Percentiles rank a stretch among this genome's conserved stretches.
These are phyloP conservation scores for Nasonia giraulti DNA, from an alignment of 1,140 invertebrate species.

Conservation along the genomic window DNA sequence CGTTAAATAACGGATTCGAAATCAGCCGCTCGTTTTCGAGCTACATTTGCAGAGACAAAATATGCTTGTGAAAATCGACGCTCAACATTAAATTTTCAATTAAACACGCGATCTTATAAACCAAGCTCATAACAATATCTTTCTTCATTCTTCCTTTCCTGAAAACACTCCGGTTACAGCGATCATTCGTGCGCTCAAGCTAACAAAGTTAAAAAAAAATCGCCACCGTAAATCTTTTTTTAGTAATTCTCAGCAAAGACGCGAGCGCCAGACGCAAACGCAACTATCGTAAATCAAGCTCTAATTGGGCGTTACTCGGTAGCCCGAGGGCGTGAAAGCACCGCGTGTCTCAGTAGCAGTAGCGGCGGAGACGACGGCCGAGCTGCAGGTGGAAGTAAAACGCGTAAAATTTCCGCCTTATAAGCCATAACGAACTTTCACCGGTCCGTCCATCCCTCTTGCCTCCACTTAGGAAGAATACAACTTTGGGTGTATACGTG, in stretches of 20 bases:
- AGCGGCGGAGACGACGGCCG: no score
- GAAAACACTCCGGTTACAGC: not conserved
- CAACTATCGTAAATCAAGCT: conserved; percentile 39
- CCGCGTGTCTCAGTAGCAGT: not conserved
- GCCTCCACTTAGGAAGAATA: not conserved
- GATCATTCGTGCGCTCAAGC: not conserved
- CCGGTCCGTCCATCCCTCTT: not conserved
- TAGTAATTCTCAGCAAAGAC: not conserved
- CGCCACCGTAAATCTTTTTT: conserved; percentile 26
- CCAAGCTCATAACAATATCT: no score
- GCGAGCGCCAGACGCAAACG: not conserved
- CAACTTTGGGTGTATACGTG: not conserved
- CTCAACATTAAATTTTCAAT: no score
- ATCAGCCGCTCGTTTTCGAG: not conserved
- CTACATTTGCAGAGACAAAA: no score
- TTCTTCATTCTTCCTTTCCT: not conserved
- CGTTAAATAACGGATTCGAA: not conserved
- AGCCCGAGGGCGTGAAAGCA: conserved; percentile 3
- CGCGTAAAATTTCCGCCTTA: conserved; percentile 30
- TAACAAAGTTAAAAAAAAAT: conserved; percentile 12
- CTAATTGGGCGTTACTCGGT: conserved; percentile 37
- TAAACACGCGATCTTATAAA: no score
- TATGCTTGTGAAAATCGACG: no score
- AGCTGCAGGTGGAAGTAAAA: conserved; percentile 12
- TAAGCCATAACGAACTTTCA: conserved; percentile 10